Percentiles rank a stretch among this genome's conserved stretches.
Evolutionary conservation across 53 echinoderm and acorn worm genomes (phyloP).

Genomic region (Crossaster papposus): DNA sequence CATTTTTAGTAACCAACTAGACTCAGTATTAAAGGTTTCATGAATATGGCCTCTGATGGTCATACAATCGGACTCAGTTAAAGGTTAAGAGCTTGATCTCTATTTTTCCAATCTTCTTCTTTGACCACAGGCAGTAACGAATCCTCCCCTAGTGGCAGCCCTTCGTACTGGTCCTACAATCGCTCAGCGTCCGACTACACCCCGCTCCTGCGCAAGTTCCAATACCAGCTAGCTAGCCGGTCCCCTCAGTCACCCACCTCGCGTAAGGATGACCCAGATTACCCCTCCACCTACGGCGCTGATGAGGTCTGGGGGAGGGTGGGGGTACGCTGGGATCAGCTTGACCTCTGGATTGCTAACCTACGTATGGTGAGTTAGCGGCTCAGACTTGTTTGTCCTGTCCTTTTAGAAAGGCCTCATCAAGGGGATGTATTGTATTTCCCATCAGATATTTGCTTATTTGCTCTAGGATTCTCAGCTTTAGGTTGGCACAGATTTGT

Average conservation of each 20-base stretch:
- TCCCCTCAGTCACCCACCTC: conserved; percentile 90
- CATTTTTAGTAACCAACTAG: too few species aligned
- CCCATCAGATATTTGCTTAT: too few species aligned
- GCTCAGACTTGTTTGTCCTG: too few species aligned
- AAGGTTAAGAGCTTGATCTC: too few species aligned
- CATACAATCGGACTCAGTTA: too few species aligned
- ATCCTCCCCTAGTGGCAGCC: conserved; percentile 91
- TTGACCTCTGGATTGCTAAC: conserved; percentile 89
- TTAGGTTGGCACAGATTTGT: too few species aligned
- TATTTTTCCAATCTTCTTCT: background rate
- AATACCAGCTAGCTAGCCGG: conserved; percentile 96
- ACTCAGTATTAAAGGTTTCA: too few species aligned
- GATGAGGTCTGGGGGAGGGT: conserved; percentile 79
- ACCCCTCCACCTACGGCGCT: conserved; percentile 88
- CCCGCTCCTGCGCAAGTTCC: conserved; percentile 89
- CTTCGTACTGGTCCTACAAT: conserved; percentile 94
- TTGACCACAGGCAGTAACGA: conserved; percentile 79
- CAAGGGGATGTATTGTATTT: too few species aligned
- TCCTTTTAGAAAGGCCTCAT: too few species aligned
- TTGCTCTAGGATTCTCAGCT: too few species aligned
- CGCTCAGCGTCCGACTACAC: conserved; percentile 94
- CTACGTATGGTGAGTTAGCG: conserved; percentile 73
- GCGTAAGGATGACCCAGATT: conserved; percentile 91
- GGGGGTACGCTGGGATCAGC: conserved; percentile 73
- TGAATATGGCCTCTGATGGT: too few species aligned